phyloP scores from a whole-genome alignment of 2,113 vertebrate genomes.

The Pteronura brasiliensis region DNA sequence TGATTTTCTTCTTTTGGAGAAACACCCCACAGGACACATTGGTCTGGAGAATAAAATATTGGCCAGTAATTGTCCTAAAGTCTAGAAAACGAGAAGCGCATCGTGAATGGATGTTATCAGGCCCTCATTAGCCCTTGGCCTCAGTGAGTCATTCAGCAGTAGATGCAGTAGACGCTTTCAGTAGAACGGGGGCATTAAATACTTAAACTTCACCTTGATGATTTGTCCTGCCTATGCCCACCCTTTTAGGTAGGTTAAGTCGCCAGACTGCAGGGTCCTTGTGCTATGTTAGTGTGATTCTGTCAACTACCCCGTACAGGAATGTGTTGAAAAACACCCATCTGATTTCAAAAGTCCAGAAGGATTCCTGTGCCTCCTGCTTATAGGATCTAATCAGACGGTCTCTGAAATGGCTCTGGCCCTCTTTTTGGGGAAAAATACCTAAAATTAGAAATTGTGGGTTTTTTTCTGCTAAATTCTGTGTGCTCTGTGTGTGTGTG shows the following conservation, averaged over 20 bases:
- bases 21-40: background rate
- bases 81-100: background rate
- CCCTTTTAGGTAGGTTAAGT: background rate
- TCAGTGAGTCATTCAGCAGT: background rate
- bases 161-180: background rate
- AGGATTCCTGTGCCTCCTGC: conserved; percentile 41
- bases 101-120: background rate
- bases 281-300: conserved; percentile 24
- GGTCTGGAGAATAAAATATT: background rate
- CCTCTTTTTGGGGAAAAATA: background rate
- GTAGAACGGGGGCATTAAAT: background rate
- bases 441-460: background rate
- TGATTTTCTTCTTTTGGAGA: background rate
- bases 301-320: background rate
- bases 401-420: conserved; percentile 35
- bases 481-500: too few species aligned
- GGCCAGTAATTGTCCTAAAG: background rate
- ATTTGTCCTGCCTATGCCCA: background rate
- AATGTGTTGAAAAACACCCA: conserved; percentile 56
- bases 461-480: background rate
- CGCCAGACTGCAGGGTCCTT: background rate
- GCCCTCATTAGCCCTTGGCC: background rate
- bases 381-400: conserved; percentile 43
- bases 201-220: background rate
- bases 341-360: conserved; percentile 55